Evolutionary conservation across 2,797 vertebrate genomes (phyloP).

Genomic region (Tympanoctomys barrerae): DNA sequence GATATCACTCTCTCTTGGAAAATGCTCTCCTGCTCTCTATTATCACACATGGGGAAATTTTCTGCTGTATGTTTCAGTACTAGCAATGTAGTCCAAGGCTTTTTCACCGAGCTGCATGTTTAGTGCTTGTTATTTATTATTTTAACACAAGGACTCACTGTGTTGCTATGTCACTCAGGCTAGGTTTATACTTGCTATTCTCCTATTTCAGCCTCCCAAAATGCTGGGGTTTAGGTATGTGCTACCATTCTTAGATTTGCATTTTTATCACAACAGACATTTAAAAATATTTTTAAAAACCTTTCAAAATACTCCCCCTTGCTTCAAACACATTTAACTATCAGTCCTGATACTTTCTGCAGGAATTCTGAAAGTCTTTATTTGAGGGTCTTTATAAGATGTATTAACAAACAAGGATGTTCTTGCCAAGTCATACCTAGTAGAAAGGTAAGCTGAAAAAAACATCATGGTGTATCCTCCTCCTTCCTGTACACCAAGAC

Average conservation of each 20-base stretch:
- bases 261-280: background rate
- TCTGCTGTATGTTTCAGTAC: background rate
- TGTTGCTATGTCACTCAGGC: background rate
- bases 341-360: background rate
- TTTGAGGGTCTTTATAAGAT: background rate
- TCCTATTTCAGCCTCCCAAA: background rate
- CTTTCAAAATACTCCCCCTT: background rate
- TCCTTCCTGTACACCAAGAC: background rate
- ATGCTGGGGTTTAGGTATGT: background rate
- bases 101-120: background rate
- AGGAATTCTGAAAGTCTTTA: background rate
- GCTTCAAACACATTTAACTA: background rate
- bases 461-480: background rate
- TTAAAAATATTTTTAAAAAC: background rate
- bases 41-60: background rate
- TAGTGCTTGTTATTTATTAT: background rate
- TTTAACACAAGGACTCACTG: background rate
- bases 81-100: background rate
- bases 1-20: background rate
- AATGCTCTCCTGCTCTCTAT: background rate
- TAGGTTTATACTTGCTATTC: background rate
- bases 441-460: background rate
- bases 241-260: background rate
- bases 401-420: background rate
- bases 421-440: background rate